Percentiles rank a stretch among this genome's conserved stretches.
Conservation (phyloP, 2,888 invertebrate species). For the Philonicus albiceps region DNA sequence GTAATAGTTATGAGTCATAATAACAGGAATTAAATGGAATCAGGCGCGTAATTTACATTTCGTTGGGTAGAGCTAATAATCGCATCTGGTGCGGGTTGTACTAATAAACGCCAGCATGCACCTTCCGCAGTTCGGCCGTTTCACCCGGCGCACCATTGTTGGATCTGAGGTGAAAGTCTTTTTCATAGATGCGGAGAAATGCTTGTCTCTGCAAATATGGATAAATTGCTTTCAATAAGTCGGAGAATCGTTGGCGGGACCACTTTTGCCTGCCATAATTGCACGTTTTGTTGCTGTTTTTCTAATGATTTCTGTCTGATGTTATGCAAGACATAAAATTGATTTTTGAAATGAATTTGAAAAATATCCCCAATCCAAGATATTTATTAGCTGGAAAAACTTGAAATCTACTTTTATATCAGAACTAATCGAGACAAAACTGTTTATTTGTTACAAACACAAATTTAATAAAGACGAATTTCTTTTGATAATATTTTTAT, state of each 20-base stretch:
- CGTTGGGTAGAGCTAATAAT: background rate
- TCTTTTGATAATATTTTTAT: too few species aligned
- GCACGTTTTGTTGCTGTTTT: background rate
- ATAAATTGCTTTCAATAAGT: background rate
- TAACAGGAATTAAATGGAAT: background rate
- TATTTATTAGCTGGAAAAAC: background rate
- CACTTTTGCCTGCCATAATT: background rate
- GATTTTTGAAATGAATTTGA: background rate
- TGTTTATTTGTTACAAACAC: too few species aligned
- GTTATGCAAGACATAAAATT: background rate
- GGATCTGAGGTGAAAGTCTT: background rate
- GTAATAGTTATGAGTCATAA: slow-evolving; percentile 26
- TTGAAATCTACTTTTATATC: background rate
- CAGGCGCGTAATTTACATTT: background rate
- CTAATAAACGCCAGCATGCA: background rate
- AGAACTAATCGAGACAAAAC: background rate
- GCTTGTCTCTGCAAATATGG: background rate
- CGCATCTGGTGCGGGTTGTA: background rate
- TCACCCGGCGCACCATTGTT: background rate
- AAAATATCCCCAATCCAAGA: background rate
- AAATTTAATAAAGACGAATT: too few species aligned
- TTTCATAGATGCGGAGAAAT: background rate
- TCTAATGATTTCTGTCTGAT: background rate
- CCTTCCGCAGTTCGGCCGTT: background rate
- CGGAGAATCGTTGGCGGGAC: background rate